Evolutionary conservation across 1,140 invertebrate species (phyloP).

Genomic region (Mercenaria mercenaria): DNA sequence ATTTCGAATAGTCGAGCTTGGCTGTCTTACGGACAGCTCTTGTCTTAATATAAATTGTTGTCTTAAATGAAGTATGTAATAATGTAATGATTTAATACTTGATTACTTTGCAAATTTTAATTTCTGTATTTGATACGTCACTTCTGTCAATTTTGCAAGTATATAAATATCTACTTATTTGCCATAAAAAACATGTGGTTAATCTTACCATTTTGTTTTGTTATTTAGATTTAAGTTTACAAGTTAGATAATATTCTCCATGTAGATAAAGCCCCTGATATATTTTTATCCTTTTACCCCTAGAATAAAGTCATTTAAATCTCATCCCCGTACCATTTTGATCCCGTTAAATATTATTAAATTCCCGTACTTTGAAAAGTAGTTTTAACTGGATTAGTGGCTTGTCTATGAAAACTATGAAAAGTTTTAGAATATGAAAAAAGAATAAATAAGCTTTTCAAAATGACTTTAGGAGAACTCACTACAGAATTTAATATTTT

Average conservation of each 20-base stretch:
- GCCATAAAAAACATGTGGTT: no score
- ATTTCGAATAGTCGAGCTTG: no score
- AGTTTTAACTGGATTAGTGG: neutral
- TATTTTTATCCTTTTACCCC: constrained; percentile 11
- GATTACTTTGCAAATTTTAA: no score
- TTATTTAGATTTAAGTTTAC: no score
- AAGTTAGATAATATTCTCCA: neutral
- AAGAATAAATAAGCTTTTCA: constrained; percentile 3
- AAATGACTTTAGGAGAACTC: neutral
- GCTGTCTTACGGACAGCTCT: no score
- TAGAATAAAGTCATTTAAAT: constrained; percentile 14
- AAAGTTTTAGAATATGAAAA: neutral
- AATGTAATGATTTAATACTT: no score
- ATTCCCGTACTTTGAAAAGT: neutral
- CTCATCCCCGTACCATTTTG: neutral
- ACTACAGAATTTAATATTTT: neutral
- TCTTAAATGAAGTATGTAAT: no score
- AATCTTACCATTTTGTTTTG: no score
- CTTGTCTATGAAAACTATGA: neutral
- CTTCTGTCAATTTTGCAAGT: no score
- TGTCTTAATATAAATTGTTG: no score
- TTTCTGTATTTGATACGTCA: no score
- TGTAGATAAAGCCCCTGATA: neutral
- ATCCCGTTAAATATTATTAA: neutral
- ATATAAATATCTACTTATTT: no score